These are phyloP conservation scores for Myanophis thanlyinensis DNA, from an alignment of 2,113 vertebrate genomes.

Conservation along the genomic window DNA sequence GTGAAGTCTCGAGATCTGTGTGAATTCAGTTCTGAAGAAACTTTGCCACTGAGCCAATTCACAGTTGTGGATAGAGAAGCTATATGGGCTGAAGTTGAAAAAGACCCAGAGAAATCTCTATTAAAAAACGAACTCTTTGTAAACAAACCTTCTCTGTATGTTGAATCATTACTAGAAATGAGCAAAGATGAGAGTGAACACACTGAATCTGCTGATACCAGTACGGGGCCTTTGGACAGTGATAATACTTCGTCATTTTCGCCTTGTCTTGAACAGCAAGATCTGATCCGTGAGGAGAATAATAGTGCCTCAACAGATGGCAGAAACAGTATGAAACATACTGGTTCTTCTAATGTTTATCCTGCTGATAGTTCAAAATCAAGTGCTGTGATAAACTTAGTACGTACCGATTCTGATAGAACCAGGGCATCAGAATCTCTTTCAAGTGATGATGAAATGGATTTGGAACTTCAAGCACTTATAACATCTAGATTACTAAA, in stretches of 20 bases:
- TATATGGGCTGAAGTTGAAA: constrained; percentile 89
- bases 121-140: constrained; percentile 45
- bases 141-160: constrained; percentile 22
- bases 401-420: constrained; percentile 82
- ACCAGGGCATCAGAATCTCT: constrained; percentile 92
- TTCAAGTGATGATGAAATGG: constrained; percentile 90
- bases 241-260: constrained; percentile 88
- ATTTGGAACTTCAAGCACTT: constrained; percentile 86
- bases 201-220: constrained; percentile 92
- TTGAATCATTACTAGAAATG: neutral
- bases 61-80: constrained; percentile 87
- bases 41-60: constrained; percentile 68
- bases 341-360: neutral
- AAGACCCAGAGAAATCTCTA: constrained; percentile 66
- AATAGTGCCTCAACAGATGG: constrained; percentile 8
- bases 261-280: constrained; percentile 70
- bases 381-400: constrained; percentile 37
- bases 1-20: constrained; percentile 44
- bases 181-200: constrained; percentile 78
- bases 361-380: constrained; percentile 49
- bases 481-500: constrained; percentile 75
- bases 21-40: constrained; percentile 69
- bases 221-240: constrained; percentile 75
- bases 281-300: constrained; percentile 63
- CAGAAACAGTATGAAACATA: neutral